Conservation (phyloP, 2,888 invertebrate genomes). For the Marasmarcha lunaedactyla region DNA sequence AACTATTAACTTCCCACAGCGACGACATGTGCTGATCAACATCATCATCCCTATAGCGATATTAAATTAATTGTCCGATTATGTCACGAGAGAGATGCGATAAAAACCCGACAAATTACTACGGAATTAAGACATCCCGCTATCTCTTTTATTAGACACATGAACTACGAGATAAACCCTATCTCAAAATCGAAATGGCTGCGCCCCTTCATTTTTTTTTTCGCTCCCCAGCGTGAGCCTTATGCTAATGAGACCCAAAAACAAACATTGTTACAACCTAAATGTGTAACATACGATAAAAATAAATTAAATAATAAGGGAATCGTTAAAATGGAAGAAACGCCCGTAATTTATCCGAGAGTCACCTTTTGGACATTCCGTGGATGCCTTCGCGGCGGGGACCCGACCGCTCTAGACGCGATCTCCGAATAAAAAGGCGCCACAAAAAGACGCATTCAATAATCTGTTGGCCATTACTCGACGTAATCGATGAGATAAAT, state of each 20-base stretch:
- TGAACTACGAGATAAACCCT: constrained; percentile 45
- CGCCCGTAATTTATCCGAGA: constrained; percentile 68
- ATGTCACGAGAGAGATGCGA: constrained; percentile 52
- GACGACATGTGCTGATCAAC: constrained; percentile 41
- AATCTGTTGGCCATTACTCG: constrained; percentile 62
- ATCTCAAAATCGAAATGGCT: constrained; percentile 52
- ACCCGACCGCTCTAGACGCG: constrained; percentile 57
- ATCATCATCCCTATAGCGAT: constrained; percentile 42
- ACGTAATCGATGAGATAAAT: constrained; percentile 68
- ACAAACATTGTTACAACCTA: constrained; percentile 67
- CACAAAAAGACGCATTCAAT: constrained; percentile 69
- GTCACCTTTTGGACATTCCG: constrained; percentile 69
- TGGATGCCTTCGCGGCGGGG: constrained; percentile 64
- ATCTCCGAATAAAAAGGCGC: constrained; percentile 65
- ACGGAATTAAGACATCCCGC: constrained; percentile 64
- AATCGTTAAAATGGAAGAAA: constrained; percentile 70
- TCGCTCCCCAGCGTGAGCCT: constrained; percentile 54
- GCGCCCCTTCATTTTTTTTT: constrained; percentile 34
- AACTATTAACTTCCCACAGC: constrained; percentile 58
- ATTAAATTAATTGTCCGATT: constrained; percentile 69
- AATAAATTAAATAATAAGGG: constrained; percentile 70
- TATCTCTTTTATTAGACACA: constrained; percentile 57
- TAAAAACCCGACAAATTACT: constrained; percentile 61
- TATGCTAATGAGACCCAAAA: constrained; percentile 68
- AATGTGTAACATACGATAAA: constrained; percentile 69